A percentile compares a stretch with the other conserved stretches of the same genome.
Evolutionary conservation across 2,113 vertebrate genomes (phyloP).

Genomic region (Amphilophus citrinellus): DNA sequence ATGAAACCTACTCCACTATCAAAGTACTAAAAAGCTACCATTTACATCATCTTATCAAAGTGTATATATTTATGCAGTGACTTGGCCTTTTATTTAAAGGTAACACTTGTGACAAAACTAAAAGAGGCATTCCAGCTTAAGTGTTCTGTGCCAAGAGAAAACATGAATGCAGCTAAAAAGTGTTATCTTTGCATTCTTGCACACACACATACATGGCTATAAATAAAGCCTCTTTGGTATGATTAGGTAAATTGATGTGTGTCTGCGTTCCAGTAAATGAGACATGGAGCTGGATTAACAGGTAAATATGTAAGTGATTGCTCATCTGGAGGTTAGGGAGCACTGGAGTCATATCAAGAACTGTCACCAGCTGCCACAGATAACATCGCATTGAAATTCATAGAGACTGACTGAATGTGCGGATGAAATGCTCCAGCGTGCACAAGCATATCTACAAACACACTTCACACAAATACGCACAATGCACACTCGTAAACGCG

Average conservation of each 20-base stretch:
- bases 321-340: slow-evolving; percentile 44
- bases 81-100: slow-evolving; percentile 1
- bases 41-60: slow-evolving; percentile 19
- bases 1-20: slow-evolving; percentile 7
- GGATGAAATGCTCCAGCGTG: slow-evolving; percentile 19
- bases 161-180: not conserved
- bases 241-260: slow-evolving; percentile 12
- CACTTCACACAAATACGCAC: slow-evolving; percentile 14
- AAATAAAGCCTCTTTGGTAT: slow-evolving; percentile 29
- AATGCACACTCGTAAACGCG: not conserved
- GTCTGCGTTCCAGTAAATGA: slow-evolving; percentile 8
- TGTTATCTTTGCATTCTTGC: not conserved
- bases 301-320: slow-evolving; percentile 55
- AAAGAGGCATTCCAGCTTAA: not conserved
- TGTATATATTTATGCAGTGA: not conserved
- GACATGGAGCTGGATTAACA: slow-evolving; percentile 37
- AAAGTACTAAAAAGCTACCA: slow-evolving; percentile 24
- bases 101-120: not conserved
- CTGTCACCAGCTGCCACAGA: slow-evolving; percentile 62
- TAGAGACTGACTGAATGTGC: slow-evolving; percentile 11
- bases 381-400: slow-evolving; percentile 65
- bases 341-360: slow-evolving; percentile 39
- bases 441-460: slow-evolving; percentile 25
- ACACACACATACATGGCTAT: not conserved
- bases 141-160: not conserved